Evolutionary conservation across 2,888 invertebrate species (phyloP), one percentile per base, ranked within the genome.

Genomic region (Latrodectus elegans): DNA sequence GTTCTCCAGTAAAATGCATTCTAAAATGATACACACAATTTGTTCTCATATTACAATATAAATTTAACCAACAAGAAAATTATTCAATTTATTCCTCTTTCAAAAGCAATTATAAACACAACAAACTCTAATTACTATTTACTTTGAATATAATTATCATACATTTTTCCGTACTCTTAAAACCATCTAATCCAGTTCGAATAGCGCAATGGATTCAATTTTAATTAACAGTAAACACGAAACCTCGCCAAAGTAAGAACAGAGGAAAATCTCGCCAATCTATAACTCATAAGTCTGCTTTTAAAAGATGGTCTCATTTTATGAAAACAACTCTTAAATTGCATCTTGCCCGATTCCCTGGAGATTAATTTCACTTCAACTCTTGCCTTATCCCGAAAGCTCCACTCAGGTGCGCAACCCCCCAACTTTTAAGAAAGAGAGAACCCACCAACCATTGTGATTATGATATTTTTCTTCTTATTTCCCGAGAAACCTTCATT

Each of bases 381-480:
- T 68, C 77, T 68, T 60, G n/a, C 49, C 71, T 6, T n/a, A 12
- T 12, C 38, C 60, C 60, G n/a, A 60, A 60, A 12, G n/a, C n/a
- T 15, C n/a, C 60, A n/a, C 60, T n/a, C 60, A 15, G 4, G 60
- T n/a, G 60, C 10, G n/a, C 60, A n/a, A 15, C 12, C 60, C 4
- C 10, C 17, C 60, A 38, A 12, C 49, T 51, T 53, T 53, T 26
- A 75, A 82, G 82, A 82, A 82, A 74, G n/a, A 17, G 51, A 71
- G 12, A 71, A 51, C 49, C 65, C 17, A 49, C 82, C 53, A 75
- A 82, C 82, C 75, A 82, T 75, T 67, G 68, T 74, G 82, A 82
- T 82, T 82, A 82, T 75, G 74, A 74, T 82, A 82, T 82, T 82
- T 60, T 82, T 82, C 75, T 82, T 82, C 82, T 82, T 82, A 82